phyloP scores from a whole-genome alignment of 2,888 invertebrate species.

The Callyntrura guangdongensis region DNA sequence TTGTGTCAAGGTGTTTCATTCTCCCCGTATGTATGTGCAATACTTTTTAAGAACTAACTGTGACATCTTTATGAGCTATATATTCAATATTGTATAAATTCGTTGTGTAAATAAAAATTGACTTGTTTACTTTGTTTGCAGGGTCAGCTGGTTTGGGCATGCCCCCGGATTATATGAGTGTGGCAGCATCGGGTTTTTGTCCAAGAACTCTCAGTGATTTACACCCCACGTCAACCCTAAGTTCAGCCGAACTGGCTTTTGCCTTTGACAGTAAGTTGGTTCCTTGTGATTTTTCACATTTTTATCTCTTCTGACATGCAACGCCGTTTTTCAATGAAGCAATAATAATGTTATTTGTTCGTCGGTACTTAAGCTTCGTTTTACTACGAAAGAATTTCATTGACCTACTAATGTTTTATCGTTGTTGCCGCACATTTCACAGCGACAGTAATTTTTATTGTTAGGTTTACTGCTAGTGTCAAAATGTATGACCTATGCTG shows the following conservation, averaged over 20 bases:
- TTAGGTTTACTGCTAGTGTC: not conserved
- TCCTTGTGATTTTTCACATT: constrained; percentile 56
- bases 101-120: constrained; percentile 44
- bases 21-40: not conserved
- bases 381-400: constrained; percentile 5
- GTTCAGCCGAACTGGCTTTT: constrained; percentile 94
- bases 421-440: not conserved
- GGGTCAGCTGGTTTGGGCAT: constrained; percentile 87
- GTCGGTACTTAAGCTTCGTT: not conserved
- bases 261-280: constrained; percentile 93
- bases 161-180: constrained; percentile 88
- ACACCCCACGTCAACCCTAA: constrained; percentile 89
- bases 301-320: constrained; percentile 29
- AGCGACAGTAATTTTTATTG: not conserved
- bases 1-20: constrained; percentile 29
- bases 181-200: constrained; percentile 86
- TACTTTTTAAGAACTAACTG: not conserved
- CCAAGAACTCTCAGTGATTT: constrained; percentile 87
- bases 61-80: no score
- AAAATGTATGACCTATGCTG: no score
- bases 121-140: constrained; percentile 74
- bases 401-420: not conserved
- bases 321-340: not conserved
- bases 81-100: constrained; percentile 11
- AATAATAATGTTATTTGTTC: not conserved